Conservation (phyloP, 2,797 vertebrate genomes). For the Hyperoplus immaculatus region DNA sequence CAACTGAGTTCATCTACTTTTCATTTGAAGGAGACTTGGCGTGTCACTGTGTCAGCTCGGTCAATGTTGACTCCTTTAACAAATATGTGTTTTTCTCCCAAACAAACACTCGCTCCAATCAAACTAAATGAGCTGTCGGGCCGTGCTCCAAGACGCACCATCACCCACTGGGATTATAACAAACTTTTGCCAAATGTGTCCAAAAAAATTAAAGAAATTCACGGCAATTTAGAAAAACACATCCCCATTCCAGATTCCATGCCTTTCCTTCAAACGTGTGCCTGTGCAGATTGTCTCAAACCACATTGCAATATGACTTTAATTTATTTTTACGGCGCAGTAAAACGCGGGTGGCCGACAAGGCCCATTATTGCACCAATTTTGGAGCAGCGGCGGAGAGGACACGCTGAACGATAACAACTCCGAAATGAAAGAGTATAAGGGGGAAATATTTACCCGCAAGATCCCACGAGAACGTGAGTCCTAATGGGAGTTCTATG, state of each 20-base stretch:
- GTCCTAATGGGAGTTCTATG: slow-evolving; percentile 37
- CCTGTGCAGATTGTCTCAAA: slow-evolving; percentile 57
- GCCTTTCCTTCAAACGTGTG: slow-evolving; percentile 51
- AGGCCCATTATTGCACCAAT: slow-evolving; percentile 72
- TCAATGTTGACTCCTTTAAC: slow-evolving; percentile 7
- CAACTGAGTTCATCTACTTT: not conserved
- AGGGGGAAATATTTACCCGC: slow-evolving; percentile 25
- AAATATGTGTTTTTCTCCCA: not conserved
- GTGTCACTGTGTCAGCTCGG: not conserved
- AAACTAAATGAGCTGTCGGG: not conserved
- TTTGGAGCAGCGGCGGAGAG: slow-evolving; percentile 58
- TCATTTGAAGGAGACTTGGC: not conserved
- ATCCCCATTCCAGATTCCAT: no score
- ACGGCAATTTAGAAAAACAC: slow-evolving; percentile 55
- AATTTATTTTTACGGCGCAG: slow-evolving; percentile 83
- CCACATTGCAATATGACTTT: slow-evolving; percentile 83
- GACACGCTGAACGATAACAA: slow-evolving; percentile 65
- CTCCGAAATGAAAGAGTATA: slow-evolving; percentile 48
- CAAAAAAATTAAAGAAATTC: slow-evolving; percentile 62
- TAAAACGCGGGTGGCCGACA: slow-evolving; percentile 86
- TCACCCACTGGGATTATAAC: not conserved
- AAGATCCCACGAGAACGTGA: slow-evolving; percentile 31
- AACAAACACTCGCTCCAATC: slow-evolving; percentile 1
- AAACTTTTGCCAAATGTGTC: slow-evolving; percentile 4
- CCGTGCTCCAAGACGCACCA: slow-evolving; percentile 9